phyloP scores from a whole-genome alignment of 2,888 invertebrate genomes.

The Masnerella sp. region DNA sequence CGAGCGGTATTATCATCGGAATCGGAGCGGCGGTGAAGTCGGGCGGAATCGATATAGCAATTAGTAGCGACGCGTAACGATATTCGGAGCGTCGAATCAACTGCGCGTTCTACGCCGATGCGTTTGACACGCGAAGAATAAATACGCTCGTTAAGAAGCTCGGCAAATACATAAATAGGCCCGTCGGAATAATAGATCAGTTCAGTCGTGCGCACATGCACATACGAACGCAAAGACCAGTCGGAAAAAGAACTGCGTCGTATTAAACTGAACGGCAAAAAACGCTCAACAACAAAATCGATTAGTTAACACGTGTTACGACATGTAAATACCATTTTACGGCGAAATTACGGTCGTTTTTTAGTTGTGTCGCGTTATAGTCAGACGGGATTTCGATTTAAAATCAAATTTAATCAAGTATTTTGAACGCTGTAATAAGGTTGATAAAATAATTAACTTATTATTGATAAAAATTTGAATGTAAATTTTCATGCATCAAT shows the following conservation, averaged over 20 bases:
- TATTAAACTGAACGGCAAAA: conserved; percentile 42
- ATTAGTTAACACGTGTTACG: conserved; percentile 47
- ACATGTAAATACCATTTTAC: conserved; percentile 44
- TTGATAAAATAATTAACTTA: no score
- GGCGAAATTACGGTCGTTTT: no score
- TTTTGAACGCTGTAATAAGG: no score
- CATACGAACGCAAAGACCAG: conserved; percentile 25
- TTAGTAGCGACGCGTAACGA: conserved; percentile 64
- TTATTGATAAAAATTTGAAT: no score
- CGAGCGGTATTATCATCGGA: conserved; percentile 56
- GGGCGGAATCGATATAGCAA: conserved; percentile 57
- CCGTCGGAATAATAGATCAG: conserved; percentile 57
- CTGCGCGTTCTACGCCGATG: conserved; percentile 56
- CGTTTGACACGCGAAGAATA: conserved; percentile 63
- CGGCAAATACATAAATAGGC: conserved; percentile 70
- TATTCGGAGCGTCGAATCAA: conserved; percentile 58
- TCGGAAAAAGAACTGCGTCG: conserved; percentile 46
- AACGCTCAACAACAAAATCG: conserved; percentile 53
- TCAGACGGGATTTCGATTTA: no score
- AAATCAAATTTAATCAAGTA: no score
- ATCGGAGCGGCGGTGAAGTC: conserved; percentile 54
- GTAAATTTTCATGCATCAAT: background rate
- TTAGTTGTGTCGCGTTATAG: no score
- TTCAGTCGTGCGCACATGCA: conserved; percentile 25
- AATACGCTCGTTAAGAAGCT: conserved; percentile 67